Evolutionary conservation across 2,113 vertebrate genomes (phyloP).

Genomic region (Alouatta palliata): DNA sequence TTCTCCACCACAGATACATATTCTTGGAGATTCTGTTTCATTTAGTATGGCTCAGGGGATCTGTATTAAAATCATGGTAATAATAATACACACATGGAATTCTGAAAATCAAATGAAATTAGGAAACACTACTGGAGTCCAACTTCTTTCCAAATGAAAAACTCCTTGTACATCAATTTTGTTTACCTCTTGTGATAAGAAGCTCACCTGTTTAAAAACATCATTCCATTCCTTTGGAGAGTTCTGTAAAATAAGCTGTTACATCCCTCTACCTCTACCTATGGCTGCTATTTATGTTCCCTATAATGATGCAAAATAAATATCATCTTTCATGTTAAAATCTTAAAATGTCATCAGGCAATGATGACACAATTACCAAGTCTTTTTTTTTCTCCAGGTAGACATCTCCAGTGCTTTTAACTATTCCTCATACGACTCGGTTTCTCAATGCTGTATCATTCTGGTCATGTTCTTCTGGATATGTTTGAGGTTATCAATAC

Average conservation of each 20-base stretch:
- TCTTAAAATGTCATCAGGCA: background rate
- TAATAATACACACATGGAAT: background rate
- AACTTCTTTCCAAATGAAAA: background rate
- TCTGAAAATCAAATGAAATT: background rate
- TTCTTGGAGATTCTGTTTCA: background rate
- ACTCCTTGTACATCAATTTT: background rate
- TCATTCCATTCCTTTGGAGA: background rate
- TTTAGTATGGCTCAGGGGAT: background rate
- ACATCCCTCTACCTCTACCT: background rate
- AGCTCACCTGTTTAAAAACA: background rate
- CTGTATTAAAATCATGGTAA: slow-evolving; percentile 19
- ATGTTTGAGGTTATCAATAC: background rate
- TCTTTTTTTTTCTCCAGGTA: background rate
- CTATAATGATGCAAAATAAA: background rate
- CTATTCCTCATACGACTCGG: background rate
- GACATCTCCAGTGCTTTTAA: background rate
- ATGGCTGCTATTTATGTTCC: background rate
- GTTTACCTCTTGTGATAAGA: background rate
- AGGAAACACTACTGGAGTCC: background rate
- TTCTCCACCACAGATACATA: background rate
- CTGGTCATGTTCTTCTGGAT: background rate
- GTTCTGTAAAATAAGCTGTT: background rate
- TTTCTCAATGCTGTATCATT: background rate
- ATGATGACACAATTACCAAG: background rate
- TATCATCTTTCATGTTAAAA: background rate